Evolutionary conservation across 64 coral and sea anemone genomes (phyloP).

Genomic region (Trachythela sp.): DNA sequence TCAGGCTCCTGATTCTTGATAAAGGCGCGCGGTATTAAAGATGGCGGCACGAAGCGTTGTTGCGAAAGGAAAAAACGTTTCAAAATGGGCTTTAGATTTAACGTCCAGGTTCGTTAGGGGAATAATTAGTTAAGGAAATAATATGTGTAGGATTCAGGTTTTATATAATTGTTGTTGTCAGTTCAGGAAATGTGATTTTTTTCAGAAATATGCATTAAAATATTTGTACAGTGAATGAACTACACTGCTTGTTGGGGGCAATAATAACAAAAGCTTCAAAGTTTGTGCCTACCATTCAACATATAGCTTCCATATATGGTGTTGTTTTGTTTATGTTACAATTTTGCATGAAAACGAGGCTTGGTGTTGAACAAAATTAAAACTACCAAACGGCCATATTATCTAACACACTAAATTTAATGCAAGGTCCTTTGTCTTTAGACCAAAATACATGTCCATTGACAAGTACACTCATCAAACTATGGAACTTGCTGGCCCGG

Average conservation of each 20-base stretch:
- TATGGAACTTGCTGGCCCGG: not conserved
- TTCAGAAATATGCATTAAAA: not conserved
- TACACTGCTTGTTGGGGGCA: not conserved
- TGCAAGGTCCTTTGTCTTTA: not conserved
- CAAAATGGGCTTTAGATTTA: slow-evolving; percentile 25
- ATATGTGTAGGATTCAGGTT: not conserved
- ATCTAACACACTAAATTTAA: not conserved
- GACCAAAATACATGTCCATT: slow-evolving; percentile 1
- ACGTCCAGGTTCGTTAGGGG: not conserved
- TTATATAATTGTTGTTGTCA: not conserved
- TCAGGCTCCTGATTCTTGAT: not conserved
- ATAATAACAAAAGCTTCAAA: not conserved
- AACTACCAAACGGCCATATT: no score
- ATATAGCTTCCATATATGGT: not conserved
- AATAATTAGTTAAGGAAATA: not conserved
- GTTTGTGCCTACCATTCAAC: not conserved
- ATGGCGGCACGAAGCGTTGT: not conserved
- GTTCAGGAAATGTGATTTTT: not conserved
- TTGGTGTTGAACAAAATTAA: not conserved
- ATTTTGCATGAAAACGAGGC: not conserved
- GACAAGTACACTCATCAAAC: not conserved
- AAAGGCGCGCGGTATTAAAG: not conserved
- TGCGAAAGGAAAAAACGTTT: not conserved
- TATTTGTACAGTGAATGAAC: not conserved
- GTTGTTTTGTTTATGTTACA: not conserved